Conservation (phyloP, 1,140 invertebrate genomes). For the Lasaia peninsularis region DNA sequence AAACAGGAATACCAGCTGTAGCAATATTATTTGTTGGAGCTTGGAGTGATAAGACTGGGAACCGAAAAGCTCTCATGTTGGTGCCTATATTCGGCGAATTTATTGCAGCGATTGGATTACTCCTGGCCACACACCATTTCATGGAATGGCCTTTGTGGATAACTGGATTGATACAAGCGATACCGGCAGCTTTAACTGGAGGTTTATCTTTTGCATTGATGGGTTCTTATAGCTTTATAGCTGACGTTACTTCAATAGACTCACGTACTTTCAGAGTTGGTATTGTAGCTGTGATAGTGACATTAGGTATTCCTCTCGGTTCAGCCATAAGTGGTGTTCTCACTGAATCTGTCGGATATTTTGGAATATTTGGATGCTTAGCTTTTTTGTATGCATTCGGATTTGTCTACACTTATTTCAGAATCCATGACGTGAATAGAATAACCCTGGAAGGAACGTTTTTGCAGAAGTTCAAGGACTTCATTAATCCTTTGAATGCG, state of each 20-base stretch:
- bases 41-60: conserved; percentile 79
- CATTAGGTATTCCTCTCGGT: conserved; percentile 63
- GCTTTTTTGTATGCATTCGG: conserved; percentile 49
- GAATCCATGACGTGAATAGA: conserved; percentile 49
- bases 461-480: conserved; percentile 40
- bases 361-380: conserved; percentile 63
- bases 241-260: conserved; percentile 77
- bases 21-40: conserved; percentile 80
- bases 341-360: conserved; percentile 64
- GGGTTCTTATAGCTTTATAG: conserved; percentile 78
- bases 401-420: conserved; percentile 55
- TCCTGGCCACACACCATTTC: conserved; percentile 77
- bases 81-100: conserved; percentile 78
- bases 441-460: conserved; percentile 39
- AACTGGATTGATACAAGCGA: conserved; percentile 72
- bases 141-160: conserved; percentile 75
- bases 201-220: conserved; percentile 76
- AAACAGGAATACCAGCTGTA: conserved; percentile 78
- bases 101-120: conserved; percentile 58
- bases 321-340: conserved; percentile 67
- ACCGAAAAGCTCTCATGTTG: conserved; percentile 79
- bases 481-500: conserved; percentile 70
- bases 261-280: conserved; percentile 78
- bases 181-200: conserved; percentile 75
- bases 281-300: conserved; percentile 76